phyloP scores from a whole-genome alignment of 2,113 vertebrate species.

The Panthera leo region DNA sequence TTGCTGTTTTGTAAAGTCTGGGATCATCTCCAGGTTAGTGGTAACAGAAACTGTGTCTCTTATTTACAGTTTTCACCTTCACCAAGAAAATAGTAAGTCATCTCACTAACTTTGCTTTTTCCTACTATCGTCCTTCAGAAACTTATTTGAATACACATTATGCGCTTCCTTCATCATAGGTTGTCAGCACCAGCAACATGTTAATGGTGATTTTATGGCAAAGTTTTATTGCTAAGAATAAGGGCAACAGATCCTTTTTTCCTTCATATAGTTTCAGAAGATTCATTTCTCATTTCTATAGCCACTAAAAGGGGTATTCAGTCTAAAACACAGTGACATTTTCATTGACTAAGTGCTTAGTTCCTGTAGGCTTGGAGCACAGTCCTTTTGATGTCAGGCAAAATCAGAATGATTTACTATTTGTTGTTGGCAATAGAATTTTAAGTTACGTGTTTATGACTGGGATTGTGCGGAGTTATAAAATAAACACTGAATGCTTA shows the following conservation, averaged over 20 bases:
- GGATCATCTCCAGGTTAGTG: neutral
- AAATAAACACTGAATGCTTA: slow-evolving; percentile 20
- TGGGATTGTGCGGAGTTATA: neutral
- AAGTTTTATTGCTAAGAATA: slow-evolving; percentile 12
- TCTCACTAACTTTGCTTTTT: neutral
- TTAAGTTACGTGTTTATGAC: slow-evolving; percentile 23
- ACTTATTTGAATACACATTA: neutral
- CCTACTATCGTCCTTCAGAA: neutral
- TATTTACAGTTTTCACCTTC: neutral
- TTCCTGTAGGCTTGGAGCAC: neutral
- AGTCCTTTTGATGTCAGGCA: neutral
- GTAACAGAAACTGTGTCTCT: neutral
- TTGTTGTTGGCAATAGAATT: slow-evolving; percentile 15
- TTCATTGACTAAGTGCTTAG: neutral
- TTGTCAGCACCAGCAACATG: neutral
- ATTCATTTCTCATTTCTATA: slow-evolving; percentile 42
- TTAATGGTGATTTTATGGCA: slow-evolving; percentile 2
- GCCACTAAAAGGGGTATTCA: neutral
- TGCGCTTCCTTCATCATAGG: neutral
- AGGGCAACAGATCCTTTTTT: neutral
- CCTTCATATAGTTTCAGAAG: neutral
- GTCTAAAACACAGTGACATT: neutral
- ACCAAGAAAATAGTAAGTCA: neutral
- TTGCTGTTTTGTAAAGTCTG: neutral
- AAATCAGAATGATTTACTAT: slow-evolving; percentile 26